phyloP scores from a whole-genome alignment of 2,113 vertebrate genomes.

The Phodopus roborovskii region DNA sequence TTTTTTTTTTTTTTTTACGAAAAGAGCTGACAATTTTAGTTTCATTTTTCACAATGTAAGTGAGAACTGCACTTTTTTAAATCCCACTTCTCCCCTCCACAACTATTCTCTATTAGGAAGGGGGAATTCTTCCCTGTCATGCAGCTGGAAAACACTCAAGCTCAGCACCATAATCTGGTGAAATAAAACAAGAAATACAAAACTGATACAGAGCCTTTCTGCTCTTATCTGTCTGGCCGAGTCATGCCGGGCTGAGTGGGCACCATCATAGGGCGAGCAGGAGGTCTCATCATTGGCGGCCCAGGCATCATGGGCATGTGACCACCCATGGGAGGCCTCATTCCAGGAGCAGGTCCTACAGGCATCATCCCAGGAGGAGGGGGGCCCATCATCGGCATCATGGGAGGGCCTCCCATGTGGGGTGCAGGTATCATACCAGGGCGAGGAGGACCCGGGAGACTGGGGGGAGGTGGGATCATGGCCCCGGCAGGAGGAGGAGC shows the following conservation, averaged over 20 bases:
- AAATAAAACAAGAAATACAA: background rate
- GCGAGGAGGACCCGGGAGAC: constrained; percentile 92
- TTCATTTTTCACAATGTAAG: constrained; percentile 69
- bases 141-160: constrained; percentile 61
- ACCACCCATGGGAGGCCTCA: constrained; percentile 98
- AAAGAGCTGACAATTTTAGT: constrained; percentile 83
- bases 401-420: constrained; percentile 97
- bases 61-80: constrained; percentile 38
- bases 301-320: constrained; percentile 99
- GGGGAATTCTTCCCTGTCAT: constrained; percentile 26
- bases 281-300: constrained; percentile 98
- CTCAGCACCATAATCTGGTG: constrained; percentile 21
- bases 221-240: constrained; percentile 95
- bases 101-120: background rate
- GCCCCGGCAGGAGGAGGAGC: constrained; percentile 94
- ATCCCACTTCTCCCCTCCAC: background rate
- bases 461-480: constrained; percentile 89
- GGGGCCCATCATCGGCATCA: constrained; percentile 99
- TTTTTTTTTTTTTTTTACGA: no score
- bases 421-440: constrained; percentile 98
- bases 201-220: constrained; percentile 45
- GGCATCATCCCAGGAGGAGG: constrained; percentile 99
- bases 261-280: constrained; percentile 96
- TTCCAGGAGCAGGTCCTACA: constrained; percentile 93
- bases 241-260: constrained; percentile 95